Conservation (phyloP, 2,797 vertebrate genomes). For the Melanogrammus aeglefinus region DNA sequence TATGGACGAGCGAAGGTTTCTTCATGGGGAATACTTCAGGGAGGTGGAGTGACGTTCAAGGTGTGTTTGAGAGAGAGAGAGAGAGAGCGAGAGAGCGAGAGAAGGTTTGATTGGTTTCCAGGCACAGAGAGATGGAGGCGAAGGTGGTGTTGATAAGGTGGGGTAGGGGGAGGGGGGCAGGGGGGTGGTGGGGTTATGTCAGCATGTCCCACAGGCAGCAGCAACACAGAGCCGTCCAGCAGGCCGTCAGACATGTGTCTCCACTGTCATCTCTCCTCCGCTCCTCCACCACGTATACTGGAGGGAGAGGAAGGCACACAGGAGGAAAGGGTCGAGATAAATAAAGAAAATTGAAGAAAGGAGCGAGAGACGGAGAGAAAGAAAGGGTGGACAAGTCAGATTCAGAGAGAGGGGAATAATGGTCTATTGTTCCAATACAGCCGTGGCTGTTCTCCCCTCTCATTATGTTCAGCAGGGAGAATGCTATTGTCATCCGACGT, state of each 20-base stretch:
- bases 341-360: neutral
- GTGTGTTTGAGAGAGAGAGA: conserved; percentile 26
- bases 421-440: conserved; percentile 31
- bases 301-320: neutral
- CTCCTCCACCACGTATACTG: conserved; percentile 95
- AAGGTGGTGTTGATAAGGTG: conserved; percentile 10
- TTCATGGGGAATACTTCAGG: neutral
- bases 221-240: conserved; percentile 95
- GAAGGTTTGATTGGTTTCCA: conserved; percentile 24
- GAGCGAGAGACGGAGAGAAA: neutral
- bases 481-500: neutral
- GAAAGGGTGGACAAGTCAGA: neutral
- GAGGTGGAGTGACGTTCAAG: conserved; percentile 29
- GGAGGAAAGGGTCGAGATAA: neutral
- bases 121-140: conserved; percentile 3
- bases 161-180: neutral
- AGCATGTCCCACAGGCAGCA: conserved; percentile 98
- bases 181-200: conserved; percentile 72
- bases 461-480: conserved; percentile 45
- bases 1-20: conserved; percentile 28
- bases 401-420: conserved; percentile 9
- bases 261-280: conserved; percentile 83
- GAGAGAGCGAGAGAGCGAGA: neutral
- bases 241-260: conserved; percentile 89
- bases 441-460: conserved; percentile 34